phyloP scores from a whole-genome alignment of 2,797 vertebrate species.

The Sus cebifrons region DNA sequence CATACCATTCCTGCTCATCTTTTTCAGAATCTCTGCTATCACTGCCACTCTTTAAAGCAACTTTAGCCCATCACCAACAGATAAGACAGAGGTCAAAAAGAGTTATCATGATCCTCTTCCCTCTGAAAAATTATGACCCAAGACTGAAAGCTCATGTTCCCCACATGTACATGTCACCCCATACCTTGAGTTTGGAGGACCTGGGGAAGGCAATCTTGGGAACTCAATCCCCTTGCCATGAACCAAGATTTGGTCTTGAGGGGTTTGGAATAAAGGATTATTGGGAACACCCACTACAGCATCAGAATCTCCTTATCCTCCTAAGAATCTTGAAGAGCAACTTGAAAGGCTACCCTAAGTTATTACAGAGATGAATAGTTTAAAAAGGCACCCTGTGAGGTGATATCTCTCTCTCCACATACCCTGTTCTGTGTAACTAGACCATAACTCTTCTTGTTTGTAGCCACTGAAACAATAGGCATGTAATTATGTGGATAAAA shows the following conservation, averaged over 20 bases:
- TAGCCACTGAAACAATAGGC: not conserved
- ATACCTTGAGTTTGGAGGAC: not conserved
- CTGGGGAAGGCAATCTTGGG: not conserved
- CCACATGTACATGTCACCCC: not conserved
- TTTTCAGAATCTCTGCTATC: not conserved
- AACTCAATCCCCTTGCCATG: not conserved
- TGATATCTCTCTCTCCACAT: not conserved
- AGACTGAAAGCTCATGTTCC: not conserved
- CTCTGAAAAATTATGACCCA: not conserved
- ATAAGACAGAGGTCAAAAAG: not conserved
- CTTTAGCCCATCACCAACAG: not conserved
- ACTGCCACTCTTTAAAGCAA: not conserved
- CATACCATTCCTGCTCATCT: not conserved
- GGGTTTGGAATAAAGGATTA: conserved; percentile 29
- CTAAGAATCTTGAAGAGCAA: not conserved
- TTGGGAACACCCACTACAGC: not conserved
- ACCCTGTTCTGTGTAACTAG: not conserved
- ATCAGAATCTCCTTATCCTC: not conserved
- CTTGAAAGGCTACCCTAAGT: conserved; percentile 43
- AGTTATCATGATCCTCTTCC: not conserved
- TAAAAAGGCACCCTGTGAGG: not conserved
- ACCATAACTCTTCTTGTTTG: not conserved
- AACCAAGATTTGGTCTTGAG: not conserved
- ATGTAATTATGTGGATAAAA: conserved; percentile 61
- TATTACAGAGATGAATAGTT: not conserved